Conservation (phyloP, 2,113 vertebrate species). For the Thinocorus orbignyianus region DNA sequence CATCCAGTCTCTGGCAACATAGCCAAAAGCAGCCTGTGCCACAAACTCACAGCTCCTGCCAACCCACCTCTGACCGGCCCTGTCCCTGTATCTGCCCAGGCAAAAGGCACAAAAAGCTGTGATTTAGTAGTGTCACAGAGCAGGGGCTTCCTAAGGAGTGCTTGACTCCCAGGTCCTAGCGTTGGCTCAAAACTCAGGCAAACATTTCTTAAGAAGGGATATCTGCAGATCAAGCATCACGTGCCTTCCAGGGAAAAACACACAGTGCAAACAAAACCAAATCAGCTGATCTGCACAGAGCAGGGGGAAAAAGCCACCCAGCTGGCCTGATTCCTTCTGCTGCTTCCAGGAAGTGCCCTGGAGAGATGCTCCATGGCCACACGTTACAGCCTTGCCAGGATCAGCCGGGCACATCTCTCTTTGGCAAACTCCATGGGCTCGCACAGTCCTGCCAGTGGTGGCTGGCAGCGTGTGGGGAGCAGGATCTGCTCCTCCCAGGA, state of each 20-base stretch:
- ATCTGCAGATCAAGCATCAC: background rate
- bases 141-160: background rate
- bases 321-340: rapidly evolving
- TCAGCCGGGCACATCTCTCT: background rate
- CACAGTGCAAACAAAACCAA: background rate
- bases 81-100: rapidly evolving
- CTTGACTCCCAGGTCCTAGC: background rate
- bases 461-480: background rate
- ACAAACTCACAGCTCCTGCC: background rate
- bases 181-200: background rate
- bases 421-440: background rate
- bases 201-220: background rate
- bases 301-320: background rate
- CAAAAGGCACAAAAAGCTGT: rapidly evolving
- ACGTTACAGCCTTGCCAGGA: rapidly evolving
- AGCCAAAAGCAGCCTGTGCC: background rate
- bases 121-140: background rate
- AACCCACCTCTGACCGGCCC: background rate
- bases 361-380: background rate
- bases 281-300: background rate
- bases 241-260: background rate
- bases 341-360: background rate
- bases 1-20: rapidly evolving
- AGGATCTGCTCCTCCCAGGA: background rate
- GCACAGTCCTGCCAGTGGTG: background rate